Evolutionary conservation across 2,113 vertebrate species (phyloP).

Genomic region (Hippocampus abdominalis): DNA sequence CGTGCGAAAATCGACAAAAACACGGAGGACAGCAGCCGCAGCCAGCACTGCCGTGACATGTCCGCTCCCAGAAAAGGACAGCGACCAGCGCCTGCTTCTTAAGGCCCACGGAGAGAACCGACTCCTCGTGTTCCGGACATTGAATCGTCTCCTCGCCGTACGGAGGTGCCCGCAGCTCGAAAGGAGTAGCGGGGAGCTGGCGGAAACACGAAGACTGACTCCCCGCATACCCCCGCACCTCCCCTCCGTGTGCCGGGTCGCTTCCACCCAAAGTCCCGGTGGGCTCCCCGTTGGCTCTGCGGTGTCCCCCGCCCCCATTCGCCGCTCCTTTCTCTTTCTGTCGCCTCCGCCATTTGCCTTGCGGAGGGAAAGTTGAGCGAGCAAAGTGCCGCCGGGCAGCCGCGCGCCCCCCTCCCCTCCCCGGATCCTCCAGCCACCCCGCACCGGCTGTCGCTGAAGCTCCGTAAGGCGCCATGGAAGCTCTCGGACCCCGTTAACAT

Average conservation of each 20-base stretch:
- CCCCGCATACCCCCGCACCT: neutral
- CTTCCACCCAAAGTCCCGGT: neutral
- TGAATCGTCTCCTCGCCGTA: neutral
- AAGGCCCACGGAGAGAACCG: neutral
- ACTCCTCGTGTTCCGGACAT: no score
- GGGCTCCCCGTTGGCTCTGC: neutral
- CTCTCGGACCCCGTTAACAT: neutral
- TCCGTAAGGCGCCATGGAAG: constrained; percentile 40
- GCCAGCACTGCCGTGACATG: neutral
- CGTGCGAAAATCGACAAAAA: constrained; percentile 22
- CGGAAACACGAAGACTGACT: constrained; percentile 2
- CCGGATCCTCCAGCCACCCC: constrained; percentile 25
- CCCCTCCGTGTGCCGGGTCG: neutral
- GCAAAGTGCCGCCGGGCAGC: constrained; percentile 17
- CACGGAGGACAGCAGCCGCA: neutral
- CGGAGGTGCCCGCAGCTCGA: neutral
- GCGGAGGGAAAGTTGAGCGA: constrained; percentile 28
- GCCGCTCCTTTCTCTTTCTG: neutral
- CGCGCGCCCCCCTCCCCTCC: constrained; percentile 12
- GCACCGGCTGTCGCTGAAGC: constrained; percentile 36
- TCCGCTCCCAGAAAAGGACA: constrained; percentile 10
- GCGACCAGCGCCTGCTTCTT: neutral
- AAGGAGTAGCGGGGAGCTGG: constrained; percentile 22
- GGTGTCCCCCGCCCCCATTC: neutral
- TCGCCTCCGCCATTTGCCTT: neutral